A percentile compares a stretch with the other conserved stretches of the same genome.
Evolutionary conservation across 2,888 invertebrate species (phyloP).

Genomic region (Brachyptera risi): DNA sequence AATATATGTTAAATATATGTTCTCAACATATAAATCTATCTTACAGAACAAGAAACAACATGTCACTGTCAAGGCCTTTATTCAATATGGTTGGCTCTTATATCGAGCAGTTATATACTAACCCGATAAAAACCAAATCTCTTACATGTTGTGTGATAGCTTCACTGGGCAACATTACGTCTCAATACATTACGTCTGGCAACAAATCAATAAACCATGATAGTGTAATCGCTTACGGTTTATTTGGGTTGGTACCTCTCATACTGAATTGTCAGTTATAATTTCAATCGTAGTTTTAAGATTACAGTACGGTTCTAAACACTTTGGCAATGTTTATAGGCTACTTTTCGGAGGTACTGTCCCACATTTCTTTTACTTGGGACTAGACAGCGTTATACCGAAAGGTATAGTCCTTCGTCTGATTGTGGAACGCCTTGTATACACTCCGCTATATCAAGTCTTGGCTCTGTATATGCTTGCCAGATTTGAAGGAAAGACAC

Average conservation of each 20-base stretch:
- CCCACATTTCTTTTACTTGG: slow-evolving; percentile 72
- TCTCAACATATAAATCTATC: no score
- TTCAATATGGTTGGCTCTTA: slow-evolving; percentile 65
- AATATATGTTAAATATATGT: no score
- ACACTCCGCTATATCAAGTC: slow-evolving; percentile 66
- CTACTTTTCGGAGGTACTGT: slow-evolving; percentile 74
- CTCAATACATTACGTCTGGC: slow-evolving; percentile 69
- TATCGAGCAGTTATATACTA: slow-evolving; percentile 68
- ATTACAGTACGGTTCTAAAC: slow-evolving; percentile 7
- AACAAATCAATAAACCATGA: slow-evolving; percentile 58
- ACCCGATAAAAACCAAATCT: slow-evolving; percentile 74
- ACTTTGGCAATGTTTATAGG: slow-evolving; percentile 44
- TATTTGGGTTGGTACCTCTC: slow-evolving; percentile 61
- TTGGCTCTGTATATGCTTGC: slow-evolving; percentile 70
- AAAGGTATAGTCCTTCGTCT: slow-evolving; percentile 55
- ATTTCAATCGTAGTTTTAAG: background rate
- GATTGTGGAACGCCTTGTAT: slow-evolving; percentile 66
- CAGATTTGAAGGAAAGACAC: slow-evolving; percentile 71
- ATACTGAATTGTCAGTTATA: slow-evolving; percentile 20
- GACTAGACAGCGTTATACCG: slow-evolving; percentile 57
- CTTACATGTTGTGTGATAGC: slow-evolving; percentile 71
- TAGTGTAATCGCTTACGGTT: slow-evolving; percentile 66
- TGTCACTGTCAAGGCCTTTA: slow-evolving; percentile 69
- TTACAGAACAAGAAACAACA: slow-evolving; percentile 42
- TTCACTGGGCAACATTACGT: slow-evolving; percentile 65